Percentiles rank a stretch among this genome's conserved stretches.
Conservation (phyloP, 2,113 vertebrate species). For the Lota lota region DNA sequence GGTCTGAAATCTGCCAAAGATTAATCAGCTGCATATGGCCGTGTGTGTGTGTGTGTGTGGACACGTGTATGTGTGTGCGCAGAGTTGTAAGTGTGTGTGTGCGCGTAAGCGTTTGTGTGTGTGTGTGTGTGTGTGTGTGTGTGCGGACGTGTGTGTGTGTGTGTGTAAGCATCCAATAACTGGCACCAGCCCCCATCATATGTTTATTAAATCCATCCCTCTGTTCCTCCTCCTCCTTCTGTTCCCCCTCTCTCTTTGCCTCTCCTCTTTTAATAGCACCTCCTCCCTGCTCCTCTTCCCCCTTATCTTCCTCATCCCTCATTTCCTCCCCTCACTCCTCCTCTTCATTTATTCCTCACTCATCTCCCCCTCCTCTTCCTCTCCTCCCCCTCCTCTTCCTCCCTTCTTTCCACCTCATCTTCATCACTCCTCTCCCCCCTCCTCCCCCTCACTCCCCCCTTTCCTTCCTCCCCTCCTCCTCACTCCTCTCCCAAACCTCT, state of each 20-base stretch:
- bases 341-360: neutral
- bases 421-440: constrained; percentile 34
- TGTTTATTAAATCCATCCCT: constrained; percentile 49
- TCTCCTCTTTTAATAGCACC: constrained; percentile 29
- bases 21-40: neutral
- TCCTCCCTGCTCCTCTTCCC: constrained; percentile 34
- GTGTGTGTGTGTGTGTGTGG: neutral
- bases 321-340: constrained; percentile 1
- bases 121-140: neutral
- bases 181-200: constrained; percentile 51
- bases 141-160: neutral
- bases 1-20: constrained; percentile 45
- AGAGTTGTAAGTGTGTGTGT: neutral
- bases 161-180: constrained; percentile 11
- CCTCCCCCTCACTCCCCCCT: no score
- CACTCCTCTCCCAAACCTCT: neutral
- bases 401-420: constrained; percentile 19
- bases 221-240: constrained; percentile 24
- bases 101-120: neutral
- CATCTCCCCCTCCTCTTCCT: neutral
- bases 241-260: constrained; percentile 13
- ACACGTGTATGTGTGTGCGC: no score
- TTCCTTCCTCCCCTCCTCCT: constrained; percentile 52
- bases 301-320: constrained; percentile 18
- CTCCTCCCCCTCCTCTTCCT: neutral